Evolutionary conservation across 2,113 vertebrate species (phyloP).

Genomic region (Nanorana parkeri): DNA sequence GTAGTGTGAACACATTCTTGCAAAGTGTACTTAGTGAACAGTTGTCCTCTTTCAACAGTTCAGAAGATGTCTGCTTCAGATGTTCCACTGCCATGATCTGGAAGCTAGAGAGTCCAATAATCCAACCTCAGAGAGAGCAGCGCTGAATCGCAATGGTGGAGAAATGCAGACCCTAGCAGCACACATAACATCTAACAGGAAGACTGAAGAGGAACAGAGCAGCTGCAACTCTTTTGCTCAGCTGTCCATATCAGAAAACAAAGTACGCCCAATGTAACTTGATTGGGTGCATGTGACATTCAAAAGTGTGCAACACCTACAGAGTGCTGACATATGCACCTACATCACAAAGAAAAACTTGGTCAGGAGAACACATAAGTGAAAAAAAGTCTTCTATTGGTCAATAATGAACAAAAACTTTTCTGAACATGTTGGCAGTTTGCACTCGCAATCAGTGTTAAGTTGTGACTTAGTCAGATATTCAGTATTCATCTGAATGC

Average conservation of each 20-base stretch:
- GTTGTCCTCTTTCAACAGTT: conserved; percentile 73
- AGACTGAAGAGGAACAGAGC: conserved; percentile 66
- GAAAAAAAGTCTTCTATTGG: too few relatives aligned
- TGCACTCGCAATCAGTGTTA: too few relatives aligned
- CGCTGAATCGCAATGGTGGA: conserved; percentile 68
- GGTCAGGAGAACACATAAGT: too few relatives aligned
- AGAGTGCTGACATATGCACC: too few relatives aligned
- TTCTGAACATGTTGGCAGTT: too few relatives aligned
- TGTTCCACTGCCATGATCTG: conserved; percentile 70
- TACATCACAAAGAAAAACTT: too few relatives aligned
- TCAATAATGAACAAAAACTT: too few relatives aligned
- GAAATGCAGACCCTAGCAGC: conserved; percentile 75
- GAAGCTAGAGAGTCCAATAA: conserved; percentile 63
- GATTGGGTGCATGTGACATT: not conserved
- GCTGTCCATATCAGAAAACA: conserved; percentile 76
- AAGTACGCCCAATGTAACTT: conserved; percentile 73
- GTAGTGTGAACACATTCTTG: not conserved
- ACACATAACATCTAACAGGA: conserved; percentile 63
- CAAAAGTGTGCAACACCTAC: too few relatives aligned
- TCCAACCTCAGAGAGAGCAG: conserved; percentile 69
- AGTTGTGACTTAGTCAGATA: too few relatives aligned
- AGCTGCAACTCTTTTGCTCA: conserved; percentile 67
- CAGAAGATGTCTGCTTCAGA: conserved; percentile 81
- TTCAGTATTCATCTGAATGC: too few relatives aligned
- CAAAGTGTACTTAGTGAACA: too few relatives aligned